phyloP scores from a whole-genome alignment of 2,113 vertebrate genomes.

The Cyanoramphus novaezelandiae region DNA sequence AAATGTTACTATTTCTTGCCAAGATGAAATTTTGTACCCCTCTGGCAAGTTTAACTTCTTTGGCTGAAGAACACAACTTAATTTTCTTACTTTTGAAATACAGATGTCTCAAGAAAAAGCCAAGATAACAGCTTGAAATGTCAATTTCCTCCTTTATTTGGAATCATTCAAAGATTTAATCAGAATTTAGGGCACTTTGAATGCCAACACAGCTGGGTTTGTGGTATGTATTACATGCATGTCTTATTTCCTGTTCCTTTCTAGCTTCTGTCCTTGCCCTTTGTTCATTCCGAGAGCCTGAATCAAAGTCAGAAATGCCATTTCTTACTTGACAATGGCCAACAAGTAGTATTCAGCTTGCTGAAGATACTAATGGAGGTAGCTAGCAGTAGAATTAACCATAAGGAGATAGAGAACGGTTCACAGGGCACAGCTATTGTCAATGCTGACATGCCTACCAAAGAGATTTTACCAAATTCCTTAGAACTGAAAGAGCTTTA shows the following conservation, averaged over 20 bases:
- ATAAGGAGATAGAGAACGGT: not conserved
- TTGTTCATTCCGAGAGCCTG: not conserved
- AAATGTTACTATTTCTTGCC: not conserved
- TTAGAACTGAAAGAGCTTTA: not conserved
- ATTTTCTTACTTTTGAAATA: not conserved
- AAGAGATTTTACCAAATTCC: not conserved
- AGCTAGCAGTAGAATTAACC: not conserved
- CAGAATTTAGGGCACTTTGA: not conserved
- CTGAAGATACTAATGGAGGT: not conserved
- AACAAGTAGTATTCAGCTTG: not conserved
- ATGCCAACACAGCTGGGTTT: not conserved
- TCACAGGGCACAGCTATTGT: not conserved
- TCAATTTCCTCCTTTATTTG: not conserved
- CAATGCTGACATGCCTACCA: not conserved
- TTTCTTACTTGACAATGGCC: not conserved
- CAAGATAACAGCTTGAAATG: not conserved
- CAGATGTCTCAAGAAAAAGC: not conserved
- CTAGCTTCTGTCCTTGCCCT: not conserved
- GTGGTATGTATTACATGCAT: accelerated
- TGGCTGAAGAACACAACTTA: not conserved
- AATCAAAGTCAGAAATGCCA: not conserved
- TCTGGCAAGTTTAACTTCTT: not conserved
- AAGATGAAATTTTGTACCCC: not conserved
- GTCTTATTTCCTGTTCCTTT: not conserved
- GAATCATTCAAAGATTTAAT: not conserved